Evolutionary conservation across 2,888 invertebrate genomes (phyloP), one percentile per base, ranked within the genome.

Genomic region (Desoria tigrina): DNA sequence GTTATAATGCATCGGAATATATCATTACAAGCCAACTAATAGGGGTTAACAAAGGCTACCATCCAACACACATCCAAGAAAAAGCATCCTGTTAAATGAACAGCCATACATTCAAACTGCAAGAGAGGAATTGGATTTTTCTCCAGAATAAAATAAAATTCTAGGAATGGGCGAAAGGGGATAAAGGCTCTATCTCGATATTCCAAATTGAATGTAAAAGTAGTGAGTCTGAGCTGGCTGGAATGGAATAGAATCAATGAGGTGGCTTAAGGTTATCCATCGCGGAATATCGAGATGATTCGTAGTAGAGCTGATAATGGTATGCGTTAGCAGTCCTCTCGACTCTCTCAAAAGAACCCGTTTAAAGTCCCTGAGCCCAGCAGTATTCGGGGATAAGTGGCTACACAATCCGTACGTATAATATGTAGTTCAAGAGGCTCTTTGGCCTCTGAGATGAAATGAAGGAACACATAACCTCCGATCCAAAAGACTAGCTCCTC

Each of bases 91-190:
- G n/a, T n/a, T n/a, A n/a, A n/a, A n/a, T n/a, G n/a, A n/a, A n/a
- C n/a, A n/a, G n/a, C n/a, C n/a, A n/a, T n/a, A n/a, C n/a, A n/a
- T n/a, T n/a, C n/a, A n/a, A n/a, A n/a, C n/a, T n/a, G n/a, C n/a
- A 32, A 32, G 11, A 32, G 32, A 16, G 6, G 24, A 18, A 55
- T 55, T 55, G 28, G 28, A 55, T 55, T 55, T 55, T 55, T 9
- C n/a, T 7, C 23, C 18, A 55, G 28, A 55, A 55, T 55, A 55
- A 26, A 55, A 55, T 55, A n/a, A 18, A 32, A 55, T 55, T n/a
- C n/a, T n/a, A n/a, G n/a, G n/a, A n/a, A n/a, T n/a, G n/a, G n/a
- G n/a, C n/a, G 55, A 55, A 16, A 55, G 7, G 55, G 28, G 21
- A 24, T 9, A 4, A 14, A 14, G 21, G 45, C 21, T 45, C 16